phyloP scores from a whole-genome alignment of 1,140 invertebrate species.

The Halictus rubicundus region DNA sequence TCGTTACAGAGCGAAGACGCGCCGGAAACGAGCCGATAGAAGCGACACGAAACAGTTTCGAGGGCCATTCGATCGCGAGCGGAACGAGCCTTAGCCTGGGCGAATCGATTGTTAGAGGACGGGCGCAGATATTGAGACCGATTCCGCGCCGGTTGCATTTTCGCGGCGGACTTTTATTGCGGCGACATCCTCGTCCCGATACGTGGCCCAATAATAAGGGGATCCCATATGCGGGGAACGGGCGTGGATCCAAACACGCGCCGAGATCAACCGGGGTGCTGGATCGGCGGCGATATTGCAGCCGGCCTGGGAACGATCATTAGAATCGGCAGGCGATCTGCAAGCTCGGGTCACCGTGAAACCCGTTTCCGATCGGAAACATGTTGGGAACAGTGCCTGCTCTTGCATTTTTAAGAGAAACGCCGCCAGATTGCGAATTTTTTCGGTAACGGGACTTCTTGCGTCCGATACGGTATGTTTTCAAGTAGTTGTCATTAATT shows the following conservation, averaged over 20 bases:
- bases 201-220: slow-evolving; percentile 18
- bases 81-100: neutral
- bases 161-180: neutral
- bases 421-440: too few species aligned
- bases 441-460: too few species aligned
- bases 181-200: neutral
- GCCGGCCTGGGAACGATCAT: slow-evolving; percentile 1
- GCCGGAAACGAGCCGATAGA: neutral
- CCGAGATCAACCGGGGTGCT: neutral
- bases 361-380: neutral
- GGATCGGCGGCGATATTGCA: slow-evolving; percentile 37
- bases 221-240: slow-evolving; percentile 25
- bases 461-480: too few species aligned
- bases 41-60: neutral
- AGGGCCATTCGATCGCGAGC: neutral
- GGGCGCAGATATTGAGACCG: neutral
- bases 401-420: too few species aligned
- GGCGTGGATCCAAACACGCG: slow-evolving; percentile 6
- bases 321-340: slow-evolving; percentile 11
- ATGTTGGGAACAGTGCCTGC: neutral
- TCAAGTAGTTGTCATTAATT: too few species aligned
- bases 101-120: neutral
- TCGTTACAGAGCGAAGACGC: neutral
- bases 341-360: neutral
- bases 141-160: neutral